phyloP scores from a whole-genome alignment of 2,888 invertebrate genomes.

The Caenorhabditis sinica region DNA sequence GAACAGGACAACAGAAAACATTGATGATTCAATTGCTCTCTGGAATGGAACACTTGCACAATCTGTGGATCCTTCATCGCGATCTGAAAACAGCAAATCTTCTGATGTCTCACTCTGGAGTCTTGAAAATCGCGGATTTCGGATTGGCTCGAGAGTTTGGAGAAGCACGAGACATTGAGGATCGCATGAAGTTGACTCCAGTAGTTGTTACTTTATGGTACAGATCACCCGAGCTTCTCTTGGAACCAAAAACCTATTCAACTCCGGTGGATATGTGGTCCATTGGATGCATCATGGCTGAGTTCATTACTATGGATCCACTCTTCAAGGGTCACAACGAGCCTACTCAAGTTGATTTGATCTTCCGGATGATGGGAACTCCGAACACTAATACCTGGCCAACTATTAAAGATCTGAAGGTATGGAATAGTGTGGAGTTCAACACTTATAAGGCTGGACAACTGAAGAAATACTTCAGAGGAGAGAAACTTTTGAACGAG shows the following conservation, averaged over 20 bases:
- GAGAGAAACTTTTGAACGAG: conserved; percentile 25
- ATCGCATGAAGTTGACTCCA: conserved; percentile 18
- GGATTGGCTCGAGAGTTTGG: conserved; percentile 39
- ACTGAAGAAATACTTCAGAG: conserved; percentile 3
- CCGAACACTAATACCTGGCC: conserved; percentile 24
- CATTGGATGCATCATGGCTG: conserved; percentile 49
- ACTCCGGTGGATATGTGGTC: conserved; percentile 47
- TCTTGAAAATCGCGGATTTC: conserved; percentile 46
- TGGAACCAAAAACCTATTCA: conserved; percentile 26
- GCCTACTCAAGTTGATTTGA: conserved; percentile 30
- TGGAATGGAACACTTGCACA: conserved; percentile 97
- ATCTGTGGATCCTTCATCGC: conserved; percentile 98
- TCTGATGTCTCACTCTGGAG: conserved; percentile 87
- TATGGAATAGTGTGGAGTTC: conserved; percentile 17
- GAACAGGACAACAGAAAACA: conserved; percentile 92
- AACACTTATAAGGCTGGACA: neutral
- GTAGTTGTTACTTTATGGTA: conserved; percentile 48
- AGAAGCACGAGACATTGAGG: conserved; percentile 6
- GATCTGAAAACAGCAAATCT: conserved; percentile 98
- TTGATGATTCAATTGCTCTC: conserved; percentile 92
- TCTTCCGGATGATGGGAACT: conserved; percentile 41
- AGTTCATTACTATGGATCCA: conserved; percentile 19
- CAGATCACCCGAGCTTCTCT: conserved; percentile 31
- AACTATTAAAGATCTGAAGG: neutral
- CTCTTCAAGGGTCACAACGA: conserved; percentile 14